These are phyloP conservation scores for Theristicus caerulescens DNA, from an alignment of 2,113 vertebrate species.

Conservation along the genomic window DNA sequence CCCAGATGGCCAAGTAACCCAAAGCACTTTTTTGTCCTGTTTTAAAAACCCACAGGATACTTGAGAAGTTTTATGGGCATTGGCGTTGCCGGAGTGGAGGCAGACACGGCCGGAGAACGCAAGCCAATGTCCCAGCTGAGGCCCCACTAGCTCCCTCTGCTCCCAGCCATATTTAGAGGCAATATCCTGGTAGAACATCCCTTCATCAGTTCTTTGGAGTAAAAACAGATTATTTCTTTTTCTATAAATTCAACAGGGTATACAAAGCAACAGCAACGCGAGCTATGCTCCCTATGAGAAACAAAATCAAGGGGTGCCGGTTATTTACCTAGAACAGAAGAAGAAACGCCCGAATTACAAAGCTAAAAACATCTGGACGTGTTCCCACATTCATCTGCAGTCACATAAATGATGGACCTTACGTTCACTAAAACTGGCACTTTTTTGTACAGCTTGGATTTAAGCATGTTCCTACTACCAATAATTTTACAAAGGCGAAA, in stretches of 20 bases:
- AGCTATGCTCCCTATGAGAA: not conserved
- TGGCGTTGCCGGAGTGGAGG: not conserved
- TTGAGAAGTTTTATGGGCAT: rapidly evolving
- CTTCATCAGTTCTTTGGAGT: not conserved
- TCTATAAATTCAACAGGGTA: not conserved
- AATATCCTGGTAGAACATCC: not conserved
- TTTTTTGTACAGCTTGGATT: not conserved
- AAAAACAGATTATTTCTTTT: not conserved
- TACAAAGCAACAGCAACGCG: not conserved
- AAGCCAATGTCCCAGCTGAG: not conserved
- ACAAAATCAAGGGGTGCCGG: not conserved
- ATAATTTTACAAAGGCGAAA: not conserved
- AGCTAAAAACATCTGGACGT: not conserved
- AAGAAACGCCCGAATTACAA: not conserved
- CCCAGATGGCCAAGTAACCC: not conserved
- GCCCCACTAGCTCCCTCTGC: not conserved
- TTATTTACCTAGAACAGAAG: not conserved
- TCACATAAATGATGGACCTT: not conserved
- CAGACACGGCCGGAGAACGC: rapidly evolving
- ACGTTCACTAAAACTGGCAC: not conserved
- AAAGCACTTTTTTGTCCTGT: not conserved
- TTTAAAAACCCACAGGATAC: not conserved
- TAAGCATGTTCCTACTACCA: not conserved
- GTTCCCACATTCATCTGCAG: not conserved
- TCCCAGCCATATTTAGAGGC: not conserved